Evolutionary conservation across 1,140 invertebrate species (phyloP).

Genomic region (Lordiphosa clarofinis): DNA sequence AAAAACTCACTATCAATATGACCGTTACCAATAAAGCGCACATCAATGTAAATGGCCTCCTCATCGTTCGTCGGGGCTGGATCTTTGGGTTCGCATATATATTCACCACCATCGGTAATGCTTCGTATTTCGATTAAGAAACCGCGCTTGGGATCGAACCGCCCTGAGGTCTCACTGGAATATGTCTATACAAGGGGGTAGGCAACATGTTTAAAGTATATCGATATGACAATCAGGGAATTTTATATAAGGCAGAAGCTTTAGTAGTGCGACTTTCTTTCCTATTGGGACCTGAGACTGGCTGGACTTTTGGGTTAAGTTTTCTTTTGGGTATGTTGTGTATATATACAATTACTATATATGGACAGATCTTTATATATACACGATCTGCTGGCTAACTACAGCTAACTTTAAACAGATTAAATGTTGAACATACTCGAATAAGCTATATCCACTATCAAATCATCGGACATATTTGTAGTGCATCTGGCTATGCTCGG

Average conservation of each 20-base stretch:
- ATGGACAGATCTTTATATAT: constrained; percentile 13
- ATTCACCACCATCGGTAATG: constrained; percentile 78
- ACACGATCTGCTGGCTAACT: constrained; percentile 14
- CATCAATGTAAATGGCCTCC: constrained; percentile 53
- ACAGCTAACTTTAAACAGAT: constrained; percentile 2
- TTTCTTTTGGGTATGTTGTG: constrained; percentile 19
- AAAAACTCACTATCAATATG: constrained; percentile 79
- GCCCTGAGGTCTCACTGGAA: constrained; percentile 61
- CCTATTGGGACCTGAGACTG: background rate
- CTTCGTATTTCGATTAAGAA: constrained; percentile 81
- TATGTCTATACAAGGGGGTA: constrained; percentile 44
- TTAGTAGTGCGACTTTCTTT: background rate
- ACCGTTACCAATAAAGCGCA: constrained; percentile 77
- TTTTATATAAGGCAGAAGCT: background rate
- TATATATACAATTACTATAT: constrained; percentile 18
- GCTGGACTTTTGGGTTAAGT: background rate
- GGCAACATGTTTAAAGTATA: constrained; percentile 10
- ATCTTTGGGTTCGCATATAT: constrained; percentile 80
- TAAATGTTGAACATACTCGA: constrained; percentile 25
- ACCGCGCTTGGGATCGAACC: constrained; percentile 83
- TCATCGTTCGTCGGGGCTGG: constrained; percentile 52
- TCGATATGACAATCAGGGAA: background rate
- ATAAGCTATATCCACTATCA: constrained; percentile 24
- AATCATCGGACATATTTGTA: background rate
- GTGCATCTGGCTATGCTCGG: constrained; percentile 12